Base-by-base conservation (phyloP, 2,888 invertebrate species). In the Pseudeuparius sepicola region DNA sequence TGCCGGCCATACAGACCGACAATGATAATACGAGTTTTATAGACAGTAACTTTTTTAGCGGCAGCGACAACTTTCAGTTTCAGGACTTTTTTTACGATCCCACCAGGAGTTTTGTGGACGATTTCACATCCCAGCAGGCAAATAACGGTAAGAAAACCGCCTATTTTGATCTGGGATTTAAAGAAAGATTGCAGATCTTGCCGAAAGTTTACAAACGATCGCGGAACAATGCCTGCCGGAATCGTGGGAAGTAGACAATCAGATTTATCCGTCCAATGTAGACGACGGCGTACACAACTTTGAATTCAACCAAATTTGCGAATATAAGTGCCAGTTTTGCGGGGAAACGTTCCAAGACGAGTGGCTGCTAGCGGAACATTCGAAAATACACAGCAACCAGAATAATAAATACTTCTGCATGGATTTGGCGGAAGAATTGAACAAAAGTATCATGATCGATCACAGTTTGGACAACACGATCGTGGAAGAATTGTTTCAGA, bases 151-250 rank as follows among this genome's bases (percentile, higher is more conserved):
- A 34, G 26, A 41, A 14, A n/a, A n/a, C n/a, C n/a, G n/a, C n/a
- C n/a, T n/a, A n/a, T n/a, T n/a, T n/a, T n/a, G n/a, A n/a, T n/a
- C n/a, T n/a, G n/a, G n/a, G n/a, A n/a, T n/a, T n/a, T n/a, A n/a
- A n/a, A n/a, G n/a, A n/a, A n/a, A n/a, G n/a, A n/a, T n/a, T n/a
- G 49, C 53, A 37, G 60, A 59, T 50, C 52, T 62, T 36, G 61
- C 58, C 15, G 61, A 61, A 46, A 61, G 60, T 47, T 43, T 61
- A 34, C 59, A 60, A 46, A 60, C 59, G 4, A 60, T 62, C 37
- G 60, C 61, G 3, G 63, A 63, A 43, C 61, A 61, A 39, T 63
- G 58, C 48, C 48, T 63, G 36, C 60, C 61, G 2, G 59, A 58
- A 32, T 54, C 59, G 4, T 63, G 63, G 61, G 59, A 62, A 36